Conservation (phyloP, 2,888 invertebrate species). For the Lasioglossum malachurum region DNA sequence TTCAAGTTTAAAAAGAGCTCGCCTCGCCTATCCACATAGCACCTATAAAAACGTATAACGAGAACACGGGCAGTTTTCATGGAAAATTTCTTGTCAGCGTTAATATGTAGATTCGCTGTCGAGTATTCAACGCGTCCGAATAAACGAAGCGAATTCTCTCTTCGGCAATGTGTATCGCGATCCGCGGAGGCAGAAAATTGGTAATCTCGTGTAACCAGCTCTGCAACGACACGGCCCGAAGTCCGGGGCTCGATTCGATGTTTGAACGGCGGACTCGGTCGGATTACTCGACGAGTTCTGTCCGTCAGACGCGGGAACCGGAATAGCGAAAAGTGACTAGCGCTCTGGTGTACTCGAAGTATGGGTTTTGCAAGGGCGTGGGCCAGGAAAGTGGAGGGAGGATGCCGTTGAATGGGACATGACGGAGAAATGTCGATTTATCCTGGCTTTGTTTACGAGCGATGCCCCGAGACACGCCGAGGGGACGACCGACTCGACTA, state of each 20-base stretch:
- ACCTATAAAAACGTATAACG: background rate
- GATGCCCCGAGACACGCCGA: slow-evolving; percentile 58
- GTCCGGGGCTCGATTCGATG: slow-evolving; percentile 34
- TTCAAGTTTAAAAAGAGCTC: background rate
- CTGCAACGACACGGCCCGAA: slow-evolving; percentile 16
- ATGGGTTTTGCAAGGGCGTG: slow-evolving; percentile 20
- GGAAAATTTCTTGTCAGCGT: background rate
- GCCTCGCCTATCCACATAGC: background rate
- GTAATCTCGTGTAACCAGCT: background rate
- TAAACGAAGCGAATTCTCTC: background rate
- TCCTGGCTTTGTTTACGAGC: slow-evolving; percentile 78
- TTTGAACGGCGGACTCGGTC: slow-evolving; percentile 46
- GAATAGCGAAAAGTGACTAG: slow-evolving; percentile 42
- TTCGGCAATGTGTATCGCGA: slow-evolving; percentile 1
- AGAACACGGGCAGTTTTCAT: background rate
- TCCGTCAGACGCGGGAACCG: slow-evolving; percentile 14
- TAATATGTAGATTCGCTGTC: background rate
- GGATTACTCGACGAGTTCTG: slow-evolving; percentile 48
- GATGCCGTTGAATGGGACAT: slow-evolving; percentile 46
- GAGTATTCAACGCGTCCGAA: slow-evolving; percentile 4
- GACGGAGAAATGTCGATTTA: slow-evolving; percentile 73
- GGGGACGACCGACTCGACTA: slow-evolving; percentile 34
- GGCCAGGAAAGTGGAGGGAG: background rate
- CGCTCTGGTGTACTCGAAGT: slow-evolving; percentile 1
- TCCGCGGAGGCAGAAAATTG: slow-evolving; percentile 14